Evolutionary conservation across 2,797 vertebrate genomes (phyloP).

Genomic region (Chrysocyon brachyurus): DNA sequence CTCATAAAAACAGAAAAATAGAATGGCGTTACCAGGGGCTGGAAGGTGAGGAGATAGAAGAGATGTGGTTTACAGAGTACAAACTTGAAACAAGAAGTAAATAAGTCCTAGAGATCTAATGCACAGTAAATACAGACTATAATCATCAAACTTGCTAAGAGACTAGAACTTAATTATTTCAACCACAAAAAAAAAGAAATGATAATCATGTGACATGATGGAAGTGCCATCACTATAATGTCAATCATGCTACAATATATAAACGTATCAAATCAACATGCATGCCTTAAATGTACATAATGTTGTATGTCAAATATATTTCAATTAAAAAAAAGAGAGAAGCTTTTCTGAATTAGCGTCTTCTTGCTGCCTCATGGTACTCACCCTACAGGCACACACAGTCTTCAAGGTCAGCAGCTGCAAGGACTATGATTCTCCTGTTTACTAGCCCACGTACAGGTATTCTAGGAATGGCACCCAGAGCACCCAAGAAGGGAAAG

Average conservation of each 20-base stretch:
- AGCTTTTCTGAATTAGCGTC: not conserved
- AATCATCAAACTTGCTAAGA: not conserved
- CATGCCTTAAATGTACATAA: not conserved
- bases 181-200: not conserved
- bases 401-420: not conserved
- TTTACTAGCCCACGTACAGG: not conserved
- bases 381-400: too few species aligned
- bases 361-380: not conserved
- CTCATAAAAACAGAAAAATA: not conserved
- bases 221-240: not conserved
- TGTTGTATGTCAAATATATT: not conserved
- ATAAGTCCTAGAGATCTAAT: not conserved
- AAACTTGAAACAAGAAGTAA: not conserved
- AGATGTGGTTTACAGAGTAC: not conserved
- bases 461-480: not conserved
- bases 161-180: not conserved
- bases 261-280: not conserved
- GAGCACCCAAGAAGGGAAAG: not conserved
- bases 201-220: not conserved
- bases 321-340: not conserved
- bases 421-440: not conserved
- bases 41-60: not conserved
- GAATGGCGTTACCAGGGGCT: not conserved
- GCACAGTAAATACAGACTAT: not conserved
- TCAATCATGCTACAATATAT: not conserved